Conservation (phyloP, 2,797 vertebrate genomes). For the Poliocrania exsul region DNA sequence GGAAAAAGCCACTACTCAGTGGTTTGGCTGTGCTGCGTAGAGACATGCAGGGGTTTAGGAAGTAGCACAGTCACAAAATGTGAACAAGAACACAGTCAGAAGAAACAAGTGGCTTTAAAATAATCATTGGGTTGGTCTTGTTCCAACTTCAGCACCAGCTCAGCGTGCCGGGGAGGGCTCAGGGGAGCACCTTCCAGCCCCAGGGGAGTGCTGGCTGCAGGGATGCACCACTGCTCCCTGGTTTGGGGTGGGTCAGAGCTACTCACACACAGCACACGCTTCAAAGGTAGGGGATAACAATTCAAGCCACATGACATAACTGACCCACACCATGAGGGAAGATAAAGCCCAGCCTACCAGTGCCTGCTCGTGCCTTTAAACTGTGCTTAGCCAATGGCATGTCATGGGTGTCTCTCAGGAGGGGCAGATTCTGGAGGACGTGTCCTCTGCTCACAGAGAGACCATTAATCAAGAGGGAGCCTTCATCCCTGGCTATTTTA, state of each 20-base stretch:
- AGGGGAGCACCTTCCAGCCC: accelerated
- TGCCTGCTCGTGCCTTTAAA: neutral
- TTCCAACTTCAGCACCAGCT: neutral
- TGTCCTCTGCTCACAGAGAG: constrained; percentile 14
- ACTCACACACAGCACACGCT: neutral
- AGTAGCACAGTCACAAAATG: neutral
- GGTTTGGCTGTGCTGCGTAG: neutral
- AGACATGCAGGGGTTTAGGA: neutral
- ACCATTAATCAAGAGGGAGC: neutral
- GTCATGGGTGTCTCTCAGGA: neutral
- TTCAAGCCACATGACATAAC: neutral
- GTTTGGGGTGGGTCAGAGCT: neutral
- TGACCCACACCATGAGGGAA: neutral
- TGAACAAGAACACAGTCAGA: neutral
- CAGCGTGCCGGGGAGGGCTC: neutral
- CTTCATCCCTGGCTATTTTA: constrained; percentile 30
- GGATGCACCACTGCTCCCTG: neutral
- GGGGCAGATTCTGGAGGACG: neutral
- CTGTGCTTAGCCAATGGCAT: neutral
- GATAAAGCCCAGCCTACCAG: neutral
- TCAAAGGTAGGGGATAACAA: neutral
- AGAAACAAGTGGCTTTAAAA: neutral
- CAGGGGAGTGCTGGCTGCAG: neutral
- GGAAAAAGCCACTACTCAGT: neutral
- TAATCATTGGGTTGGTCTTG: neutral